phyloP scores from a whole-genome alignment of 2,888 invertebrate genomes.

The Trichopoda pennipes region DNA sequence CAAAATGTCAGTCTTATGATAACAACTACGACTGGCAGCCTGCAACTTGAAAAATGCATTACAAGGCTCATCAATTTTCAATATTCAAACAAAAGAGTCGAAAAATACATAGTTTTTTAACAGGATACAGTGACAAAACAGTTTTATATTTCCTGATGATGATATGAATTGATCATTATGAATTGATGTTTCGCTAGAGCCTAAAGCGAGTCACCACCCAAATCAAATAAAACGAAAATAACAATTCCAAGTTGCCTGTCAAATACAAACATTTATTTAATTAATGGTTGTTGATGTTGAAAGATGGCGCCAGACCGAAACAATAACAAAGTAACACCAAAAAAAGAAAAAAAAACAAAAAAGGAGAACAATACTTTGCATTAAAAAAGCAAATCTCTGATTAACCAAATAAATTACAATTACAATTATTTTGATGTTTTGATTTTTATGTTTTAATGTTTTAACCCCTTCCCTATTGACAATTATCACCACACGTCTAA shows the following conservation, averaged over 20 bases:
- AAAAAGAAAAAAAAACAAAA: not conserved
- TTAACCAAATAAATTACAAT: too few species aligned
- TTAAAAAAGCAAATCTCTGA: not conserved
- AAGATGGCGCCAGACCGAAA: conserved; percentile 37
- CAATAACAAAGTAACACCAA: not conserved
- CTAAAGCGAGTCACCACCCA: conserved; percentile 11
- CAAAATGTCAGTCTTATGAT: conserved; percentile 46
- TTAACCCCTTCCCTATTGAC: not conserved
- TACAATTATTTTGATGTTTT: too few species aligned
- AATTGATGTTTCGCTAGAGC: conserved; percentile 22
- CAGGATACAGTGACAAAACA: conserved; percentile 35
- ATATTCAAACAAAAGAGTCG: conserved; percentile 18
- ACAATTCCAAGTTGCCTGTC: conserved; percentile 28
- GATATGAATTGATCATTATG: conserved; percentile 10
- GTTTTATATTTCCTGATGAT: conserved; percentile 33
- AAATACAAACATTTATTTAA: conserved; percentile 1
- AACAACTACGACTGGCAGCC: not conserved
- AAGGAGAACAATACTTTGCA: not conserved
- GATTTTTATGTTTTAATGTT: not conserved
- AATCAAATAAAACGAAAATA: conserved; percentile 27
- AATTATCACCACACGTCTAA: conserved; percentile 50
- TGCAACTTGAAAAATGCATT: conserved; percentile 33
- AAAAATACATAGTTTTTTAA: conserved; percentile 24
- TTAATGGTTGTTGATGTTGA: conserved; percentile 17
- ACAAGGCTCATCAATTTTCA: conserved; percentile 47